Evolutionary conservation across 2,113 vertebrate genomes (phyloP), one percentile per base, ranked within the genome.

Genomic region (Equus przewalskii): DNA sequence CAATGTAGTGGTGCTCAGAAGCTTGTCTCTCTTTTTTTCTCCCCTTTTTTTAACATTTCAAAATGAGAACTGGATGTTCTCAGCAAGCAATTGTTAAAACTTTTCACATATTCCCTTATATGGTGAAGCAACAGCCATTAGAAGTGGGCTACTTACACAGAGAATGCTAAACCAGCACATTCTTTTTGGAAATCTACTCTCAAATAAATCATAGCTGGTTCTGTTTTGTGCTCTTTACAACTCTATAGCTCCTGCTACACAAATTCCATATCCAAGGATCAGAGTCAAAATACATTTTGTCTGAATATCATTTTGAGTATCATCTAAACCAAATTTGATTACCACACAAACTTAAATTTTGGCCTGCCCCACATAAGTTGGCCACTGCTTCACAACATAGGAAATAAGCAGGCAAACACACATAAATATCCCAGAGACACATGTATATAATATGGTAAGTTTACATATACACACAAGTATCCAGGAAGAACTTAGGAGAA

Each of bases 81-180:
- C 98, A 98, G 98, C 98, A 99, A 99, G 99, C 98, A 98, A 98
- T 98, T 98, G 98, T 99, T 99, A 99, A 98, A 98, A 98, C 97
- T 98, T 98, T 96, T 98, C 97, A 97, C 67, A 97, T 97, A 98
- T 90, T 98, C 96, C 98, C 98, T 97, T 98, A 98, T 98, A 98
- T 98, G 97, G 98, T 98, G 99, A 99, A 98, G 98, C 98, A 98
- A 98, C 62, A 96, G 94, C 97, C 36, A 75, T 93, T 49, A 49
- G 30, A 89, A 90, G 90, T 80, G 78, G 96, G 96, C 28, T 96
- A 90, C 49, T 90, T 92, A 95, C n/a, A 87, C 0, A 87, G 49
- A 86, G 54, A 94, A 76, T 76, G 83, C 15, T 91, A 78, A n/a
- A 87, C 30, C 69, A 95, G 97, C 93, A 94, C 2, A 30, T 84